These are phyloP conservation scores for Thysanoteuthis rhombus DNA, from an alignment of 2,888 invertebrate species.

Conservation along the genomic window DNA sequence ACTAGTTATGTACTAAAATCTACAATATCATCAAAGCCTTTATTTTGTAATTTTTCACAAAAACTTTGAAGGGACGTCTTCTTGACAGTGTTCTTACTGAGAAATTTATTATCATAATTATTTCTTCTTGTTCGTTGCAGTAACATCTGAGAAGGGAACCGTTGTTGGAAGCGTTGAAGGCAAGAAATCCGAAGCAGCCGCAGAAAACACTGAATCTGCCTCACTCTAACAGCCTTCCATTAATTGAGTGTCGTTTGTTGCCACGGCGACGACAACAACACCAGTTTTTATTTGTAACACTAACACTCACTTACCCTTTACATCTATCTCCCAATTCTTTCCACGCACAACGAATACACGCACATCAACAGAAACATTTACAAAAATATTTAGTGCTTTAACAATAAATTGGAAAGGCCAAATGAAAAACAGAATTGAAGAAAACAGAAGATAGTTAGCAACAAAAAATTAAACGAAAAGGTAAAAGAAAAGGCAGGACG, in stretches of 20 bases:
- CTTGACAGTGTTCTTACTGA: not conserved
- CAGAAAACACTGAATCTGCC: constrained; percentile 22
- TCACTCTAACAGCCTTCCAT: constrained; percentile 12
- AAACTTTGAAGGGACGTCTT: too few relatives aligned
- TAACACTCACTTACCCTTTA: not conserved
- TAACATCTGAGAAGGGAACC: constrained; percentile 19
- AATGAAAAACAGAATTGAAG: not conserved
- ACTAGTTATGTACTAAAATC: too few relatives aligned
- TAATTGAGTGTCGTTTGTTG: not conserved
- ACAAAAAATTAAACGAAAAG: not conserved
- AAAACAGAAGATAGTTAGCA: not conserved
- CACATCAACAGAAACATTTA: not conserved
- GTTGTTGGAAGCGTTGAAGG: not conserved
- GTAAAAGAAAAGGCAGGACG: not conserved
- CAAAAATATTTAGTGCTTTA: not conserved
- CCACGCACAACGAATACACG: not conserved
- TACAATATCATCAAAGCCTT: too few relatives aligned
- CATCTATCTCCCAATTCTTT: not conserved
- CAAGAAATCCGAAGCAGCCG: not conserved
- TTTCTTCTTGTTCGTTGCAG: not conserved
- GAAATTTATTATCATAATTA: not conserved
- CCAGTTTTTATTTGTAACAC: not conserved
- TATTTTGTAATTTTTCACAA: too few relatives aligned
- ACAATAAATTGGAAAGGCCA: not conserved
- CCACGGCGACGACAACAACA: not conserved